Evolutionary conservation across 2,888 invertebrate species (phyloP), one percentile per base, ranked within the genome.

Genomic region (Litoditis marina): DNA sequence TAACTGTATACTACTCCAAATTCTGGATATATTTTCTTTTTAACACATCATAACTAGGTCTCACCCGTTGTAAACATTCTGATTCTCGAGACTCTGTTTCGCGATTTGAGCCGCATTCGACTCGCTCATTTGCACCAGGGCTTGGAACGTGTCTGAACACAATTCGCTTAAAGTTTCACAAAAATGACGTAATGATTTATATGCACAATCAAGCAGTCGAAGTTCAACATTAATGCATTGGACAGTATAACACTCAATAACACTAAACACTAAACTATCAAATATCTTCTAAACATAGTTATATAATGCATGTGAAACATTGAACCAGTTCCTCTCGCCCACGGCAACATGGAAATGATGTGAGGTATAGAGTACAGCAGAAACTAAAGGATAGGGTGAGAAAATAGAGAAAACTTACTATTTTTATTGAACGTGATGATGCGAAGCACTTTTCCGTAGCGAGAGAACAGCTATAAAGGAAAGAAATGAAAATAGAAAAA

Each of bases 391-490:
- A 42, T 47, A 61, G 46, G 34, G 16, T 30, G 16, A 55, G 36
- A 46, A 46, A 53, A 53, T 44, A 25, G 28, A 53, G 25, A 53
- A 47, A 11, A 84, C 92, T 91, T 88, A 93, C 95, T 94, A 86
- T 98, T 98, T 88, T 98, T 99, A 83, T 93, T 96, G 88, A 98
- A 99, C 80, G 96, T 99, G 84, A 99, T 96, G 83, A 99, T 96
- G 87, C 96, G 95, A 83, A 96, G 88, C 83, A 99, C 95, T 87
- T 94, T 95, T 82, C 98, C 98, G 86, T 92, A 95, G 79, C 95
- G 90, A 82, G 94, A 92, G 88, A 98, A 98, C 86, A 98, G 94
- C 88, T 95, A 58, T 68, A 67, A 70, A 65, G 53, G 50, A 54
- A 49, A 54, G 58, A 63, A 27, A 27, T 28, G 59, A 59, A 49